Base-by-base conservation (phyloP, 2,888 invertebrate species). In the Branchellion lobata region DNA sequence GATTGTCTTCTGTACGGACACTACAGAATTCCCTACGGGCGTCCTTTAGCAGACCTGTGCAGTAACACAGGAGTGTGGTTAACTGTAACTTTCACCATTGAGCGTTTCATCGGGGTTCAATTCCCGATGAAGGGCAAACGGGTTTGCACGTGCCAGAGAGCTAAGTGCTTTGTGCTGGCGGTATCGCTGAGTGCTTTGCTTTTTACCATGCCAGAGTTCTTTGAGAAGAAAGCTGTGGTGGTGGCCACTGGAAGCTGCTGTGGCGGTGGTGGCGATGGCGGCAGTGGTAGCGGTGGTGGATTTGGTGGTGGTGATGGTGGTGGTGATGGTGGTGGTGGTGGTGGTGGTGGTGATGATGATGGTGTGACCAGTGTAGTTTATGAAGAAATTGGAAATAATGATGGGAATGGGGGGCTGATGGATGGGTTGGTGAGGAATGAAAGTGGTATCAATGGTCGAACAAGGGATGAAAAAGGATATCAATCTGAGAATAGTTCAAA, bases 41-140 rank as follows among this genome's bases (percentile, higher is more conserved):
- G 91, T 72, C 92, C 92, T 90, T 86, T 92, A 34, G 90, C 90
- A 75, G 92, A 92, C 87, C 91, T 91, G 34, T 90, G 85, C 79
- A 90, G 88, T 84, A 92, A 91, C 85, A 91, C 91, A 51, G 92
- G 92, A 74, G 91, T 92, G 72, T 92, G 92, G 91, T 88, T 93
- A 82, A 92, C 92, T 36, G 92, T 92, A 33, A 91, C 92, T 81
- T 93, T 93, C 86, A 92, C 92, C 29, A 89, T 92, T 79, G 92
- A 93, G 87, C 89, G 93, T 74, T 92, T 92, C 88, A 91, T 92
- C 81, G 92, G 92, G 34, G 92, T 92, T 31, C 91, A 92, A 84
- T 91, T 92, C 87, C 92, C 92, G 27, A 90, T 93, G 86, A 90
- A 90, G 82, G 92, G 92, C 65, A 91, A 91, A 87, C 47, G 29